phyloP scores from a whole-genome alignment of 2,113 vertebrate genomes.

The Gopherus evgoodei region DNA sequence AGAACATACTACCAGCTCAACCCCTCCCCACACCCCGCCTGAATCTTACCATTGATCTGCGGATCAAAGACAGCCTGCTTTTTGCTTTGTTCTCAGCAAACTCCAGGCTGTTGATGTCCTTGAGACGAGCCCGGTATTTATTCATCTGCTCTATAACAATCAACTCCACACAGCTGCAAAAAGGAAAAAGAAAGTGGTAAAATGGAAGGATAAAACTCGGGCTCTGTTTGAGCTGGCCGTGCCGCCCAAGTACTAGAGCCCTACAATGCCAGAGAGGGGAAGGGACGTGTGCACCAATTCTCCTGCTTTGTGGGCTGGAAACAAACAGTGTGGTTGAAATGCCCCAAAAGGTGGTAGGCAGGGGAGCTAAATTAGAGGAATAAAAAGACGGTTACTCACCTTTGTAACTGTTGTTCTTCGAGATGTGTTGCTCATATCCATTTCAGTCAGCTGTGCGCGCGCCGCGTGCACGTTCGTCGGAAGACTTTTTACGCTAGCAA shows the following conservation, averaged over 20 bases:
- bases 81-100: constrained; percentile 98
- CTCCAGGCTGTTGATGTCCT: constrained; percentile 97
- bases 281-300: not conserved
- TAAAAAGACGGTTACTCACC: no score
- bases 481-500: no score
- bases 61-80: constrained; percentile 92
- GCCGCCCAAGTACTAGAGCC: not conserved
- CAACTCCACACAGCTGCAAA: constrained; percentile 91
- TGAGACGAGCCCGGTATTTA: constrained; percentile 95
- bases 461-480: no score
- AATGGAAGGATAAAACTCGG: not conserved
- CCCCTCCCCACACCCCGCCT: not conserved
- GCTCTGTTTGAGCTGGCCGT: not conserved
- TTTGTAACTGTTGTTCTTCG: no score
- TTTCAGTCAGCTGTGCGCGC: no score
- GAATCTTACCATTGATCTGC: constrained; percentile 94
- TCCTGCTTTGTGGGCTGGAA: not conserved
- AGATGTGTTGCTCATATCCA: no score
- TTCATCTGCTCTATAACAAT: constrained; percentile 97
- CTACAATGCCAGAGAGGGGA: accelerated
- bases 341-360: not conserved
- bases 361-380: not conserved
- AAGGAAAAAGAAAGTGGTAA: constrained; percentile 35
- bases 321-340: not conserved
- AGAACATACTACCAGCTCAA: not conserved